phyloP scores from a whole-genome alignment of 2,797 vertebrate genomes.

The Garrulus glandarius region DNA sequence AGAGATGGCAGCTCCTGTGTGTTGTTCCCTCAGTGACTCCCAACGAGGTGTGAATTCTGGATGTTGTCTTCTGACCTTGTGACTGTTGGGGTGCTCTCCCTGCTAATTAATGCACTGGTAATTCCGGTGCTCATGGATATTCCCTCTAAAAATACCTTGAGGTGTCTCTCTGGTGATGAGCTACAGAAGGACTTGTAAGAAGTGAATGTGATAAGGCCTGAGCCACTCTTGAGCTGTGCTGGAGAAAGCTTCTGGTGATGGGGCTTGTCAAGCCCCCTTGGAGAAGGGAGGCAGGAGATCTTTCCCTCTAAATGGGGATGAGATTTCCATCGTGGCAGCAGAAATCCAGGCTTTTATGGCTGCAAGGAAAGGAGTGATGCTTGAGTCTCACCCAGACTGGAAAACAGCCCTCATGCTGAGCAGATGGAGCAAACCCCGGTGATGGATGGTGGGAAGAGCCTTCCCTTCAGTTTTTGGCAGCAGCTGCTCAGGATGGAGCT shows the following conservation, averaged over 20 bases:
- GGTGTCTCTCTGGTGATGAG: not conserved
- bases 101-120: not conserved
- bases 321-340: not conserved
- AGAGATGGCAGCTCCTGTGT: not conserved
- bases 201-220: not conserved
- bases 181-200: not conserved
- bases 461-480: not conserved
- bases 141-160: not conserved
- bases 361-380: not conserved
- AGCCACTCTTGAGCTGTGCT: not conserved
- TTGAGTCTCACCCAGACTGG: not conserved
- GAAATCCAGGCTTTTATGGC: not conserved
- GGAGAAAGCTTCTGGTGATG: not conserved
- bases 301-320: not conserved
- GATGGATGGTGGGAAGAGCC: not conserved
- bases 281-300: not conserved
- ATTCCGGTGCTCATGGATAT: not conserved
- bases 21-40: not conserved
- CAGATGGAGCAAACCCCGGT: not conserved
- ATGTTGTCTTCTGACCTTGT: not conserved
- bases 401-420: rapidly evolving
- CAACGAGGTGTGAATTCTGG: not conserved
- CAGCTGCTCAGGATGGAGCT: not conserved
- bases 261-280: not conserved
- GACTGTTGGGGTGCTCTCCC: not conserved